phyloP scores from a whole-genome alignment of 2,888 invertebrate species.

The Rhyacophila evoluta region DNA sequence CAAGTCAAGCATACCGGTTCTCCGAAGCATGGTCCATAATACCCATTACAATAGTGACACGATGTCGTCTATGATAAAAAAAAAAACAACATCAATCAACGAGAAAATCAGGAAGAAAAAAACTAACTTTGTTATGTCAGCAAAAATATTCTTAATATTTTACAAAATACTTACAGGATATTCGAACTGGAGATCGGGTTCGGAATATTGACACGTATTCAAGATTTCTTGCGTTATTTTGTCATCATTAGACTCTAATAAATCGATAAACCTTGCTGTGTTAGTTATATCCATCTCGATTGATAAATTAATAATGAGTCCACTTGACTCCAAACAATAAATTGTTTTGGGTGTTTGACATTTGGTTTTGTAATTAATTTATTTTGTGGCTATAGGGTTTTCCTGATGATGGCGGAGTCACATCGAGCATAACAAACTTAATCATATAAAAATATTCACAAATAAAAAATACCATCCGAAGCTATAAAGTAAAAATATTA shows the following conservation, averaged over 20 bases:
- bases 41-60: slow-evolving; percentile 91
- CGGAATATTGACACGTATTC: slow-evolving; percentile 36
- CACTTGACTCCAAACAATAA: background rate
- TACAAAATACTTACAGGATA: slow-evolving; percentile 40
- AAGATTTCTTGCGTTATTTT: slow-evolving; percentile 59
- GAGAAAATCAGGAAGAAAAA: background rate
- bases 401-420: no score
- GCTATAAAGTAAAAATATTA: no score
- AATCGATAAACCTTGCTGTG: slow-evolving; percentile 60
- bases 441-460: no score
- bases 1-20: slow-evolving; percentile 94
- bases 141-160: background rate
- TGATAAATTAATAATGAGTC: background rate
- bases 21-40: slow-evolving; percentile 91
- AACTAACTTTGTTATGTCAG: background rate
- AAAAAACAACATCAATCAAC: background rate
- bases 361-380: background rate
- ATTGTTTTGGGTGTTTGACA: slow-evolving; percentile 8
- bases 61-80: slow-evolving; percentile 71
- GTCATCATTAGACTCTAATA: slow-evolving; percentile 66
- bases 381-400: no score
- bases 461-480: no score
- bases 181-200: slow-evolving; percentile 47
- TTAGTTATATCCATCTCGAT: slow-evolving; percentile 42
- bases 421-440: no score